A percentile compares a stretch with the other conserved stretches of the same genome.
phyloP scores from a whole-genome alignment of 2,797 vertebrate species.

The Emys orbicularis region DNA sequence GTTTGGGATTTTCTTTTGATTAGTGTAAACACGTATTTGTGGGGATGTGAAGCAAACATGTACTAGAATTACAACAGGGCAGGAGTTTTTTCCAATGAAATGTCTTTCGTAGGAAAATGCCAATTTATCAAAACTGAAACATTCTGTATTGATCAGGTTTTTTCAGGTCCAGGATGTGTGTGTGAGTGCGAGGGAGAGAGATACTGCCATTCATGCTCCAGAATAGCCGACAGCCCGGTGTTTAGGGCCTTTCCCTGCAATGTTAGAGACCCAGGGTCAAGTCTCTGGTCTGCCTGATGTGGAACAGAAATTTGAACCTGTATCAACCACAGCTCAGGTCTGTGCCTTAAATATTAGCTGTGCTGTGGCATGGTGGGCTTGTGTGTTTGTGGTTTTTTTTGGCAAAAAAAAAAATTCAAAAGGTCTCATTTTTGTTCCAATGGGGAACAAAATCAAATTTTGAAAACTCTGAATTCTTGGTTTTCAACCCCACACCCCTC shows the following conservation, averaged over 20 bases:
- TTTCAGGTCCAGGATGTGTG: background rate
- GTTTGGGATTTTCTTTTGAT: constrained; percentile 36
- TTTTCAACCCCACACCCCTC: background rate
- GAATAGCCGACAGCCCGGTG: background rate
- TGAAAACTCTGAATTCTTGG: background rate
- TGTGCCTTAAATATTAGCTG: background rate
- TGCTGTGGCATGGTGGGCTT: background rate
- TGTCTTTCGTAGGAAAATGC: background rate
- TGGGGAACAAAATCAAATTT: background rate
- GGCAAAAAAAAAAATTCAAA: background rate
- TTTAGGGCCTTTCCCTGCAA: background rate
- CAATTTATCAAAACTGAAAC: background rate
- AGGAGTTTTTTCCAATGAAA: background rate
- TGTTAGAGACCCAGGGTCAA: background rate
- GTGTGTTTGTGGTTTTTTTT: background rate
- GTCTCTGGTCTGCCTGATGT: background rate
- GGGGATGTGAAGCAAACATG: background rate
- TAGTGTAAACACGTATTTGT: background rate
- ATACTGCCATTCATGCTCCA: background rate
- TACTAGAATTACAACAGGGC: background rate
- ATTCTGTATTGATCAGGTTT: background rate
- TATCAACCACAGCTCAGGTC: background rate
- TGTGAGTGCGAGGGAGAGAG: background rate
- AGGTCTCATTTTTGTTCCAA: background rate
- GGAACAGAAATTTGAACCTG: background rate